These are phyloP conservation scores for Zeus faber DNA, from an alignment of 2,113 vertebrate species.

Conservation along the genomic window DNA sequence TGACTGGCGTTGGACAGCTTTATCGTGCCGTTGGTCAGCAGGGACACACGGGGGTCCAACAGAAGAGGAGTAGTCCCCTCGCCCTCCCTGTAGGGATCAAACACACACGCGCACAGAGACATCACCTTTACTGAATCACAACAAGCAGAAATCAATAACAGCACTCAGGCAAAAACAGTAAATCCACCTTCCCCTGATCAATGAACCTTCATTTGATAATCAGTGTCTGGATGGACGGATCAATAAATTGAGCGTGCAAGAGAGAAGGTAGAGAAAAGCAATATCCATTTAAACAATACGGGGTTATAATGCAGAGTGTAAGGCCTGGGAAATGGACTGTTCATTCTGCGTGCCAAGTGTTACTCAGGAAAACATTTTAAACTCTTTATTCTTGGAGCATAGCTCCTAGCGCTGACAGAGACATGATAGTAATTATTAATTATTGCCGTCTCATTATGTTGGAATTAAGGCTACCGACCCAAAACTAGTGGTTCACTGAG, in stretches of 20 bases:
- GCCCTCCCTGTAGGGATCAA: conserved; percentile 60
- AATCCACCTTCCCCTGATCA: background rate
- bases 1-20: conserved; percentile 58
- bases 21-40: conserved; percentile 76
- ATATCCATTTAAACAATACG: background rate
- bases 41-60: conserved; percentile 67
- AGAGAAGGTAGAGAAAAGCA: background rate
- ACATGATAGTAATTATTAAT: no score
- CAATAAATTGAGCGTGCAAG: conserved; percentile 14
- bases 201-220: background rate
- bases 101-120: conserved; percentile 18
- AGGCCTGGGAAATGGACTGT: no score
- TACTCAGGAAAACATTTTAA: no score
- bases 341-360: no score
- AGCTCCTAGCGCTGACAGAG: no score
- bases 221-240: conserved; percentile 8
- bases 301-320: no score
- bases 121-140: background rate
- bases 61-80: conserved; percentile 52
- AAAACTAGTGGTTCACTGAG: no score
- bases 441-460: no score
- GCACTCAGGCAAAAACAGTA: background rate
- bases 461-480: no score
- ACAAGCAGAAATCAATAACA: no score
- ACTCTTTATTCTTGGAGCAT: no score